Conservation (phyloP, 2,113 vertebrate species). For the Sardina pilchardus region DNA sequence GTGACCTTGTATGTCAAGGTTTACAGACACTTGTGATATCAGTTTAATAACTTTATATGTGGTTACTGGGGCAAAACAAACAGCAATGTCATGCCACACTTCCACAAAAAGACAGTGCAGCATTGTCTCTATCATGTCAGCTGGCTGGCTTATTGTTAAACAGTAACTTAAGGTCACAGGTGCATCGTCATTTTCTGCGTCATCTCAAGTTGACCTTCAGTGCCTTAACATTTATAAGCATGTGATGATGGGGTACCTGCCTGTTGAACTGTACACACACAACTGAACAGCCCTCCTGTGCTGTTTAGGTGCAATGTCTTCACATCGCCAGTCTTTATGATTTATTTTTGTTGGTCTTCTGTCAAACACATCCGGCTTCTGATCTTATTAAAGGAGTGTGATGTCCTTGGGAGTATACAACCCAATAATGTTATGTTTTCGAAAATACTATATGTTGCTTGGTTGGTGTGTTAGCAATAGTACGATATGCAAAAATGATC, state of each 20-base stretch:
- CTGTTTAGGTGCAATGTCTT: neutral
- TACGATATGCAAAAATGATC: no score
- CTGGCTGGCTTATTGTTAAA: neutral
- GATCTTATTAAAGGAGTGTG: no score
- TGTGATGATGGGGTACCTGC: neutral
- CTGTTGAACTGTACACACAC: no score
- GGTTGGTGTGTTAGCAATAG: no score
- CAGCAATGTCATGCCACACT: neutral
- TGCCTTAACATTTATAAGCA: neutral
- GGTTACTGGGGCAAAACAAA: neutral
- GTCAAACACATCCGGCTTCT: no score
- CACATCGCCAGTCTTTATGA: neutral
- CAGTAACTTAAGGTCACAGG: neutral
- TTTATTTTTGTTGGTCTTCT: no score
- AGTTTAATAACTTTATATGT: neutral
- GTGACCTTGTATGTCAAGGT: neutral
- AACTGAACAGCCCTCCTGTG: neutral
- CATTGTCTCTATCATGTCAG: neutral
- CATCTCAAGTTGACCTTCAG: neutral
- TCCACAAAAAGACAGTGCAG: neutral
- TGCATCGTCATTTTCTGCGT: neutral
- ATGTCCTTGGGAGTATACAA: no score
- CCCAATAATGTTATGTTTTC: no score
- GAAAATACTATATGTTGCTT: no score
- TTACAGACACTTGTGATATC: neutral